phyloP scores from a whole-genome alignment of 1,140 invertebrate species.

The Xylocopa sonorina region DNA sequence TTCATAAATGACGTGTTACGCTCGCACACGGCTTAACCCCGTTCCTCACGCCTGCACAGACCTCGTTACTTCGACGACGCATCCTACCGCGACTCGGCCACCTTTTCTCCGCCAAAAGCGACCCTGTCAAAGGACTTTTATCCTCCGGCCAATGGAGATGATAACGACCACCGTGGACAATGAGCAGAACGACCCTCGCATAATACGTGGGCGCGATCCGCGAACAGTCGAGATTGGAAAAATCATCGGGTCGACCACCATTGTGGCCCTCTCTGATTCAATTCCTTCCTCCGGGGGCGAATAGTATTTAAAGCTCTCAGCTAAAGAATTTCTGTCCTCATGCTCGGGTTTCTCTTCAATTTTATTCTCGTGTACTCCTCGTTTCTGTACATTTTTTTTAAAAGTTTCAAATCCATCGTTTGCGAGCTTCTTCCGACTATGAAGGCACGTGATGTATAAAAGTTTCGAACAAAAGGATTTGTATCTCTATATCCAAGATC shows the following conservation, averaged over 20 bases:
- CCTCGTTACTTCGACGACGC: slow-evolving; percentile 51
- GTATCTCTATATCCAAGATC: not conserved
- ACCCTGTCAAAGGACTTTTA: slow-evolving; percentile 47
- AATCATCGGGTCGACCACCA: slow-evolving; percentile 7
- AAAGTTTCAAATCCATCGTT: too few species aligned
- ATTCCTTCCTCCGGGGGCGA: not conserved
- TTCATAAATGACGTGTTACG: slow-evolving; percentile 61
- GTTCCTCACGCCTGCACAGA: slow-evolving; percentile 22
- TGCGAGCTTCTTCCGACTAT: too few species aligned
- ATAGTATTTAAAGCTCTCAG: not conserved
- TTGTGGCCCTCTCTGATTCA: not conserved
- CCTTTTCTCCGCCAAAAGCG: slow-evolving; percentile 15
- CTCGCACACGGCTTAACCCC: slow-evolving; percentile 26
- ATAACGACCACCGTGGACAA: slow-evolving; percentile 57
- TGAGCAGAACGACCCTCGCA: slow-evolving; percentile 15
- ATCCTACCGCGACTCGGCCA: slow-evolving; percentile 1
- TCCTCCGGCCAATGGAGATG: slow-evolving; percentile 38
- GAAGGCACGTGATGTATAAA: too few species aligned
- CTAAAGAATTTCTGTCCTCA: not conserved
- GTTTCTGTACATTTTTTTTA: too few species aligned
- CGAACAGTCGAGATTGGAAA: slow-evolving; percentile 26
- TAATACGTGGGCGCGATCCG: slow-evolving; percentile 21
- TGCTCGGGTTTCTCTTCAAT: not conserved
- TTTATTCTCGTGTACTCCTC: too few species aligned
- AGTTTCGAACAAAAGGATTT: not conserved